Conservation (phyloP, 2,113 vertebrate genomes). For the Empidonax alnorum region DNA sequence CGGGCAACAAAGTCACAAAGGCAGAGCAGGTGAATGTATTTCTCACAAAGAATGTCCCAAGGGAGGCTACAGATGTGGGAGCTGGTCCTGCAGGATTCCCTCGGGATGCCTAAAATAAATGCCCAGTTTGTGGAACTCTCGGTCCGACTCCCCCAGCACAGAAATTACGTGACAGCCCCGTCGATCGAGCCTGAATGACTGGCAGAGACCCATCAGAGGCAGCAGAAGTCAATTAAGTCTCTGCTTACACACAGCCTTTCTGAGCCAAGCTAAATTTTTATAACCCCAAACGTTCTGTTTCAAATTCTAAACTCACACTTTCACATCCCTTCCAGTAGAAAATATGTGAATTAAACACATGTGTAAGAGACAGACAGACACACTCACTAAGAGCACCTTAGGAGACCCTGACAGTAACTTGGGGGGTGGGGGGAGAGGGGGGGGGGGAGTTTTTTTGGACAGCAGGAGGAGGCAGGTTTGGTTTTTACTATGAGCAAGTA, state of each 20-base stretch:
- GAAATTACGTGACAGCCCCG: slow-evolving; percentile 56
- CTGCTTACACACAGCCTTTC: slow-evolving; percentile 72
- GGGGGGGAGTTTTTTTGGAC: not conserved
- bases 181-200: slow-evolving; percentile 80
- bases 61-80: not conserved
- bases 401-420: slow-evolving; percentile 23
- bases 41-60: not conserved
- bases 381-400: slow-evolving; percentile 33
- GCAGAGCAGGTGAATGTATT: slow-evolving; percentile 10
- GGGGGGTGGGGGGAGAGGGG: not conserved
- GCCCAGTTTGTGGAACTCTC: not conserved
- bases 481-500: not conserved
- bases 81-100: not conserved
- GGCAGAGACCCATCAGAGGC: slow-evolving; percentile 76
- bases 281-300: slow-evolving; percentile 71
- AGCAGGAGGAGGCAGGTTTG: not conserved
- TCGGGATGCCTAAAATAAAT: slow-evolving; percentile 19
- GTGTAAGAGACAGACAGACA: slow-evolving; percentile 54
- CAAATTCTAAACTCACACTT: slow-evolving; percentile 66
- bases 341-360: slow-evolving; percentile 74
- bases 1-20: not conserved
- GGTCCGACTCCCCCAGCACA: not conserved
- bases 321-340: slow-evolving; percentile 62
- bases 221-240: slow-evolving; percentile 85
- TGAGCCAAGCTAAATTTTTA: slow-evolving; percentile 81